phyloP scores from a whole-genome alignment of 1,140 invertebrate genomes.

The Drosophila nasuta region DNA sequence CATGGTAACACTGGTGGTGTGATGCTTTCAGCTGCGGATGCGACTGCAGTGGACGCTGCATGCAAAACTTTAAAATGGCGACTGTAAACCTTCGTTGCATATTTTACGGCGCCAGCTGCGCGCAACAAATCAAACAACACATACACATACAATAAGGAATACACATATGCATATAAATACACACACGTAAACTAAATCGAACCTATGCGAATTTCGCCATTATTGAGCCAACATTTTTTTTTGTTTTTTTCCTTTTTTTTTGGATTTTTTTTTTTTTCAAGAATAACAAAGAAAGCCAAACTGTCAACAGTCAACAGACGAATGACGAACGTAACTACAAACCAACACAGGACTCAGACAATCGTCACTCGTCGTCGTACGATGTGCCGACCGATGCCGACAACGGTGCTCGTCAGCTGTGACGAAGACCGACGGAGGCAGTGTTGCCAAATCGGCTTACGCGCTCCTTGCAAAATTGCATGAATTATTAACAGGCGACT shows the following conservation, averaged over 20 bases:
- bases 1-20: conserved; percentile 57
- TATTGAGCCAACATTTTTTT: conserved; percentile 21
- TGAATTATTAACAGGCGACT: conserved; percentile 71
- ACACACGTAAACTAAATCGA: conserved; percentile 26
- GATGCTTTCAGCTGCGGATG: conserved; percentile 32
- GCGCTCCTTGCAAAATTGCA: conserved; percentile 36
- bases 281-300: conserved; percentile 23
- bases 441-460: conserved; percentile 43
- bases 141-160: conserved; percentile 4
- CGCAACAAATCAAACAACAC: conserved; percentile 32
- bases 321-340: conserved; percentile 62
- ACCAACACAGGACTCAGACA: conserved; percentile 57
- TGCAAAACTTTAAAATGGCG: conserved; percentile 34
- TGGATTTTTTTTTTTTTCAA: background rate
- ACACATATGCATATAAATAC: background rate
- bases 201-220: conserved; percentile 25
- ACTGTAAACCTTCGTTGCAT: conserved; percentile 38
- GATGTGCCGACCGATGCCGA: conserved; percentile 14
- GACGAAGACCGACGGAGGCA: conserved; percentile 14
- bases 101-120: conserved; percentile 43
- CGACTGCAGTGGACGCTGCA: conserved; percentile 29
- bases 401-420: conserved; percentile 59
- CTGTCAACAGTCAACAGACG: conserved; percentile 40
- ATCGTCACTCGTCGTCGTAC: conserved; percentile 23
- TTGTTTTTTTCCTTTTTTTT: background rate